Percentiles rank a stretch among this genome's conserved stretches.
Evolutionary conservation across 2,888 invertebrate genomes (phyloP).

Genomic region (Alentia gelatinosa): DNA sequence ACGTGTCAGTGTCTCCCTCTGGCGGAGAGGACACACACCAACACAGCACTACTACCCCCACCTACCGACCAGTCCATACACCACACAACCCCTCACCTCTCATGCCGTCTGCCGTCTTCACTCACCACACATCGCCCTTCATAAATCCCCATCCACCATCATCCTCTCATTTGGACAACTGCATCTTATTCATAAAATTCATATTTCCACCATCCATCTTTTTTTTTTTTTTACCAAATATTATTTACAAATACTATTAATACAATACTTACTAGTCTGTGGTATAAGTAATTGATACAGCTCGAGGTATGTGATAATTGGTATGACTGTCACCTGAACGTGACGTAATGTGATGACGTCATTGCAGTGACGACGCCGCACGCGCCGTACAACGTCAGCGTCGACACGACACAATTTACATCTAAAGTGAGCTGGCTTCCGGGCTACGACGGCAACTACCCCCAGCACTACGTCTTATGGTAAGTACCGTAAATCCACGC

Average conservation of each 20-base stretch:
- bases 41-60: too few relatives aligned
- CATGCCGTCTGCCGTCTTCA: too few relatives aligned
- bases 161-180: not conserved
- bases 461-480: conserved; percentile 97
- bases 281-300: too few relatives aligned
- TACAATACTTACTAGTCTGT: not conserved
- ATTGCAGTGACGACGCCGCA: conserved; percentile 94
- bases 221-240: not conserved
- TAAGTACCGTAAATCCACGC: too few relatives aligned
- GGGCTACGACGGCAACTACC: conserved; percentile 96
- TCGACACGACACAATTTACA: conserved; percentile 90
- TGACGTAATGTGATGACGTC: not conserved
- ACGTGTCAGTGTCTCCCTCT: too few relatives aligned
- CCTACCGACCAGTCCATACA: too few relatives aligned
- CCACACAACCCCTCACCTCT: too few relatives aligned
- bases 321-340: not conserved
- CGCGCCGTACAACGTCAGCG: conserved; percentile 96
- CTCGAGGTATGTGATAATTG: not conserved
- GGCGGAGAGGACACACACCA: too few relatives aligned
- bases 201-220: not conserved
- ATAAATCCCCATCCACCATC: too few relatives aligned
- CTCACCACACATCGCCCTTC: too few relatives aligned
- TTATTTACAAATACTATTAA: not conserved
- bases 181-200: not conserved
- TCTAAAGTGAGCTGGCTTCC: conserved; percentile 96